These are phyloP conservation scores for Gandaritis pyraliata DNA, from an alignment of 2,888 invertebrate genomes.

Conservation along the genomic window DNA sequence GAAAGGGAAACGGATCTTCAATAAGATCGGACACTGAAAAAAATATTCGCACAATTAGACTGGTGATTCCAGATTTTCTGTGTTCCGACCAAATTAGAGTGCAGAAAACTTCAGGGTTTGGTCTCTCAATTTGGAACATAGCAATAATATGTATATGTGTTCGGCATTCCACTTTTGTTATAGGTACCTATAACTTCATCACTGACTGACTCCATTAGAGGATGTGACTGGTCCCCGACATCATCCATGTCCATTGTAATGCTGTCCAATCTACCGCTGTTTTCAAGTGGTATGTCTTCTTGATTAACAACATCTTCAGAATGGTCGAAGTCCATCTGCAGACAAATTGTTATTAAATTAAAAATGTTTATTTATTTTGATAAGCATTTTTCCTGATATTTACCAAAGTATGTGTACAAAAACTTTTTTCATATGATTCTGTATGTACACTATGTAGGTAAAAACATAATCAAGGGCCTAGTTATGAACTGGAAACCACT, in stretches of 20 bases:
- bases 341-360: not conserved
- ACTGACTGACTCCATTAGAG: slow-evolving; percentile 71
- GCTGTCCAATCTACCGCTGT: slow-evolving; percentile 54
- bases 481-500: too few relatives aligned
- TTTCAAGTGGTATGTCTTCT: slow-evolving; percentile 63
- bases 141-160: too few relatives aligned
- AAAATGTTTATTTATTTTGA: slow-evolving; percentile 5
- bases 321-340: slow-evolving; percentile 75
- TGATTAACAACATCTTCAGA: slow-evolving; percentile 64
- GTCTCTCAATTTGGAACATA: too few relatives aligned
- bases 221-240: slow-evolving; percentile 63
- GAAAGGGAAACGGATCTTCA: slow-evolving; percentile 69
- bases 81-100: too few relatives aligned
- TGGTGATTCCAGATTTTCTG: too few relatives aligned
- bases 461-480: too few relatives aligned
- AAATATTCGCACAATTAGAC: not conserved
- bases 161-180: too few relatives aligned
- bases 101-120: too few relatives aligned
- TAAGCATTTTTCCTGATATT: too few relatives aligned
- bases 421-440: too few relatives aligned
- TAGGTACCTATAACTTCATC: slow-evolving; percentile 75
- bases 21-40: slow-evolving; percentile 70
- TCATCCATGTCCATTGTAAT: slow-evolving; percentile 75
- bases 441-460: too few relatives aligned
- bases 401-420: too few relatives aligned